Base-by-base conservation (phyloP, 2,113 vertebrate species). In the Coracopsis vasa region DNA sequence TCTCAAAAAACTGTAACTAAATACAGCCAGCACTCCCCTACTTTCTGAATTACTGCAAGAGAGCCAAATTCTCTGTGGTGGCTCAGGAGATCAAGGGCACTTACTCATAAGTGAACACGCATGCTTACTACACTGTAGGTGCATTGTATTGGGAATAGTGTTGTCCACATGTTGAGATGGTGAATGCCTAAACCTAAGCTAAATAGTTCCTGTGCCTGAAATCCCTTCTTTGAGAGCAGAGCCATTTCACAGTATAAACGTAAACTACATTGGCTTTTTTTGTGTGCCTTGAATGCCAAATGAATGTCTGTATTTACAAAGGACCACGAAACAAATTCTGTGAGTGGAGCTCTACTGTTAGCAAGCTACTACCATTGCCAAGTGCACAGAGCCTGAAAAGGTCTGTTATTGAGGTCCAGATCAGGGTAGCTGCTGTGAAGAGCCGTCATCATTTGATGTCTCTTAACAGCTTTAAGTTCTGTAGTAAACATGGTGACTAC, bases 241-340 rank as follows among this genome's bases (percentile, higher is more conserved):
- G 19, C 35, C 10, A 5, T 51, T 94, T 71, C 80, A 88, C 17
- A 80, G 41, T n/a, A 60, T 65, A 64, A 72, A 58, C 14, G 5
- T 33, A 44, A 90, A 86, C 60, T 64, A 42, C 16, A 4, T 41
- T 37, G 61, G 25, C 3, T 66, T 91, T 80, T 93, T 77, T 7
- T 16, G 35, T 67, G 92, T 35, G 75, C 62, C 91, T 35, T 47
- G 8, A 84, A 81, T 48, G 80, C 42, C 92, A 92, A 58, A 94
- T 86, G 88, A 91, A 85, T 67, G 85, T 69, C 80, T 96, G 88
- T 84, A 16, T 92, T 96, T 96, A 81, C 28, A 12, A 94, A 96
- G 82, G 61, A 72, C 77, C 87, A 89, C 4, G 66, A 72, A 92
- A 91, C 75, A 78, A 95, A 81, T 35, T 75, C 78, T 41, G 66